Percentiles rank a stretch among this genome's conserved stretches.
These are phyloP conservation scores for Liasis olivaceus DNA, from an alignment of 2,797 vertebrate genomes.

Conservation along the genomic window DNA sequence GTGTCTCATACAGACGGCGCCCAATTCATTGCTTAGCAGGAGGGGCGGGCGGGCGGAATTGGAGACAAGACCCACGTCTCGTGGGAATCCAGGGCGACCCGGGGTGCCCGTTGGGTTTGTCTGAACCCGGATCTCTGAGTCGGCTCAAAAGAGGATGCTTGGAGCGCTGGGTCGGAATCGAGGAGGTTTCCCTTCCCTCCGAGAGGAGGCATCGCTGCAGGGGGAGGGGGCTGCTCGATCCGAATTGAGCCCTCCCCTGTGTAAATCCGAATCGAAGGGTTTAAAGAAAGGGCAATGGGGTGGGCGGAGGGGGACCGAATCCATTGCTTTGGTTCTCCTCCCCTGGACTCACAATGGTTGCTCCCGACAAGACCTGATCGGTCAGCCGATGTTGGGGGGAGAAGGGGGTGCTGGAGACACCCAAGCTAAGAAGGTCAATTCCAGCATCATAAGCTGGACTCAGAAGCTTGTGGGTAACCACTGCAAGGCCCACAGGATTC, in stretches of 20 bases:
- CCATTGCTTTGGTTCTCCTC: too few relatives aligned
- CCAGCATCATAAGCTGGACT: too few relatives aligned
- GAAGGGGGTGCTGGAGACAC: too few relatives aligned
- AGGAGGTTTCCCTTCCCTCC: not conserved
- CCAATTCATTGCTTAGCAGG: not conserved
- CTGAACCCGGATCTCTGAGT: not conserved
- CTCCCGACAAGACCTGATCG: too few relatives aligned
- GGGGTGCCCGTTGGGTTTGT: not conserved
- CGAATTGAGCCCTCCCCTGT: not conserved
- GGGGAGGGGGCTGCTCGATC: not conserved
- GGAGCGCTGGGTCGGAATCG: not conserved
- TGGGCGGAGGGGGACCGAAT: not conserved
- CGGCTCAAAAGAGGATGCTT: not conserved
- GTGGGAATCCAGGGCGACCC: not conserved
- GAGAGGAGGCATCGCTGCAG: too few relatives aligned
- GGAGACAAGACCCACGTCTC: not conserved
- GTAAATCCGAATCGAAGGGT: not conserved
- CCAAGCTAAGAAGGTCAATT: too few relatives aligned
- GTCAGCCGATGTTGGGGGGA: too few relatives aligned
- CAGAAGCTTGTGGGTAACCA: too few relatives aligned
- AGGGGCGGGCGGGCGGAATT: too few relatives aligned
- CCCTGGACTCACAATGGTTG: too few relatives aligned
- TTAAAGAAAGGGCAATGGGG: not conserved
- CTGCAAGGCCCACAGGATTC: too few relatives aligned
- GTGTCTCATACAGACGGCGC: not conserved